Evolutionary conservation across 1,140 invertebrate species (phyloP).

Genomic region (Drosophila simulans): DNA sequence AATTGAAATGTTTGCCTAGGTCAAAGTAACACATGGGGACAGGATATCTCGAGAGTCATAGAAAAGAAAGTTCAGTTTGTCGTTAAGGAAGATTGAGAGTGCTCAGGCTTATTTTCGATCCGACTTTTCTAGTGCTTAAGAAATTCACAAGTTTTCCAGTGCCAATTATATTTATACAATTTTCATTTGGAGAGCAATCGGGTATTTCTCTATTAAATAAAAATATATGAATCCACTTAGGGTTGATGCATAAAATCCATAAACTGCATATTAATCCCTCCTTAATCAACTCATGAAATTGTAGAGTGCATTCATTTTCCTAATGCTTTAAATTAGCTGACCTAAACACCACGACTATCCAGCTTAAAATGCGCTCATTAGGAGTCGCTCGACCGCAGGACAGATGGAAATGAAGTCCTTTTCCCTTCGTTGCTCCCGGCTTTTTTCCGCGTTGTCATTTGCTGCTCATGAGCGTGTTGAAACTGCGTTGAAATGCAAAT

Average conservation of each 20-base stretch:
- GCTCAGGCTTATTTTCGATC: constrained; percentile 12
- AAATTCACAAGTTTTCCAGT: not conserved
- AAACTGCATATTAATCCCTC: not conserved
- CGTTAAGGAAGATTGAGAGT: constrained; percentile 11
- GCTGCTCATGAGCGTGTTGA: constrained; percentile 66
- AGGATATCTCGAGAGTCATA: constrained; percentile 48
- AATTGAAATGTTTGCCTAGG: constrained; percentile 71
- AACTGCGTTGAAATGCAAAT: constrained; percentile 73
- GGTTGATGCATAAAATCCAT: no score
- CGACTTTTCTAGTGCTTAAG: not conserved
- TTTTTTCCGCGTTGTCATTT: constrained; percentile 38
- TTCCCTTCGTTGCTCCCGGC: not conserved
- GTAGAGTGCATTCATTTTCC: constrained; percentile 26
- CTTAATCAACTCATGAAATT: not conserved
- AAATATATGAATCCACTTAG: no score
- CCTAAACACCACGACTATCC: constrained; percentile 4
- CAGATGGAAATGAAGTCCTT: constrained; percentile 37
- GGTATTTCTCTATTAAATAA: not conserved
- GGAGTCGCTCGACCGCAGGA: constrained; percentile 35
- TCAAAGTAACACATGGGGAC: constrained; percentile 48
- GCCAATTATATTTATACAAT: not conserved
- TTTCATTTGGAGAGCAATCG: not conserved
- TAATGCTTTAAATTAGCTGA: constrained; percentile 23
- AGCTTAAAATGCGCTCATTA: constrained; percentile 36
- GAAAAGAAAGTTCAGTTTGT: constrained; percentile 10